These are phyloP conservation scores for Acanthopleura granulata DNA, from an alignment of 2,888 invertebrate species.

Conservation along the genomic window DNA sequence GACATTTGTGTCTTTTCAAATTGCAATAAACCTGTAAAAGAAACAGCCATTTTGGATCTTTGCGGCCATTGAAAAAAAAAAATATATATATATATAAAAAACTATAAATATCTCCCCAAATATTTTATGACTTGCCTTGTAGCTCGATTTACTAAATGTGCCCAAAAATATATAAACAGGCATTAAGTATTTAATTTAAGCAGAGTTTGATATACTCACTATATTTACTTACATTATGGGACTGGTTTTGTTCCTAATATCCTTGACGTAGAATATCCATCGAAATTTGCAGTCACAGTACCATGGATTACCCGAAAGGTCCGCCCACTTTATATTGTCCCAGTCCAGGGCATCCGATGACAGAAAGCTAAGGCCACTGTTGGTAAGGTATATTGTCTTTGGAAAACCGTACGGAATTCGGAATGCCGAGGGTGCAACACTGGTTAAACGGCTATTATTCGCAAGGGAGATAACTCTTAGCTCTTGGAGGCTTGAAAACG, in stretches of 20 bases:
- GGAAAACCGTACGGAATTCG: neutral
- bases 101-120: too few species aligned
- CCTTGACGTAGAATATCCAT: neutral
- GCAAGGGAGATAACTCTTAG: neutral
- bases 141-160: too few species aligned
- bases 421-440: neutral
- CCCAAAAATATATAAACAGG: too few species aligned
- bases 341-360: neutral
- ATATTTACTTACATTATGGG: slow-evolving; percentile 5
- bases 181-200: too few species aligned
- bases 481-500: neutral
- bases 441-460: neutral
- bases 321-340: neutral
- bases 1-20: too few species aligned
- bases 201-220: too few species aligned
- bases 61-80: too few species aligned
- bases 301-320: slow-evolving; percentile 3
- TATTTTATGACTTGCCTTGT: too few species aligned
- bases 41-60: too few species aligned
- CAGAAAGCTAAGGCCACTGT: neutral
- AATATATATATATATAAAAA: too few species aligned
- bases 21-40: too few species aligned
- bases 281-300: slow-evolving; percentile 14
- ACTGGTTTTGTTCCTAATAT: neutral
- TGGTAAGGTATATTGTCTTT: neutral